Evolutionary conservation across 2,797 vertebrate species (phyloP), one percentile per base, ranked within the genome.

Genomic region (Gymnothorax javanicus): DNA sequence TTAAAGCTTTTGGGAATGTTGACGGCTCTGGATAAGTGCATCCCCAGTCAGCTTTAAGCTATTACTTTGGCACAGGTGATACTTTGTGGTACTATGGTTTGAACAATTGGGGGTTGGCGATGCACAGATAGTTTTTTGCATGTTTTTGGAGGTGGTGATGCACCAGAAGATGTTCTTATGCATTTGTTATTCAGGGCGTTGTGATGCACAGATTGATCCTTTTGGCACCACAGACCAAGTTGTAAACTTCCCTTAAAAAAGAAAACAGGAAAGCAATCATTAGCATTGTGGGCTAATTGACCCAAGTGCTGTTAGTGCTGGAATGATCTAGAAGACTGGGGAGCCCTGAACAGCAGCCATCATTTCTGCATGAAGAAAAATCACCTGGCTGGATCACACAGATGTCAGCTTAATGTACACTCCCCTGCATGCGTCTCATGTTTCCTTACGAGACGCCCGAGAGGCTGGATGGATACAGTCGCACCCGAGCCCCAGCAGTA

Each of bases 321-420:
- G 60, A 64, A 64, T 23, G 62, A 23, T 17, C 33, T 75, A 11
- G 59, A 58, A 43, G n/a, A 62, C 2, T 0, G 9, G 43, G 13
- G 27, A 6, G 4, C 33, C 9, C 58, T 33, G 1, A 59, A 79
- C 85, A 52, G 57, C 57, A 60, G 57, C 11, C 25, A 67, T 33
- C 43, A 27, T 43, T 56, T 27, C 60, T 11, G 50, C 13, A 52
- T 43, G 77, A 82, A 7, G 43, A 82, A 54, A 56, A 12, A 23
- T 75, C 7, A 3, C 50, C 64, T n/a, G 12, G 82, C 43, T 58
- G n/a, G 52, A 67, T 59, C 15, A 27, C 15, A 56, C 79, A 71
- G 86, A 67, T 64, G 77, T 50, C 52, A 57, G 52, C 77, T 57
- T 86, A 82, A 82, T 71, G 62, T 23, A n/a, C 79, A 52, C 12